Percentiles rank a stretch among this genome's conserved stretches.
phyloP scores from a whole-genome alignment of 2,113 vertebrate genomes.

The Cyanocitta stelleri region DNA sequence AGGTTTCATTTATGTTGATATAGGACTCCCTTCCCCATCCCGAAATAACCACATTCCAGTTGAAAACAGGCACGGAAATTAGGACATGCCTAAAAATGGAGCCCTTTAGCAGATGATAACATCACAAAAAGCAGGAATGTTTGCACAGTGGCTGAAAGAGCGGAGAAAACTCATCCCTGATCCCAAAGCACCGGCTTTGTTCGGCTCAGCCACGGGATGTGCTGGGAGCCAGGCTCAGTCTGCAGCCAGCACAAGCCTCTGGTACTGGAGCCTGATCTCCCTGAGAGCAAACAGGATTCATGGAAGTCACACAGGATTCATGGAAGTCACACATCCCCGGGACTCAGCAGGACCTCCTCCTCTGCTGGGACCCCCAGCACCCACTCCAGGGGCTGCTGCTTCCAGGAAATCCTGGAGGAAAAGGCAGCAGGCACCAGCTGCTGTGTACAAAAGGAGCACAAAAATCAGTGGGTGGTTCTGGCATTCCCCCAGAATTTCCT shows the following conservation, averaged over 20 bases:
- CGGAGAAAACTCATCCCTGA: background rate
- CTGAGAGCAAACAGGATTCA: background rate
- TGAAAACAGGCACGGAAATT: background rate
- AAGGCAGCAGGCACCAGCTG: background rate
- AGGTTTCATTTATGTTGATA: background rate
- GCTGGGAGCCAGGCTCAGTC: background rate
- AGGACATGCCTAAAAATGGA: background rate
- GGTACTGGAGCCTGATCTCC: background rate
- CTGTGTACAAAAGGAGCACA: background rate
- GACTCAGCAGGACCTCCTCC: background rate
- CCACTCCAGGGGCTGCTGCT: background rate
- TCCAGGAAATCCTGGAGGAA: background rate
- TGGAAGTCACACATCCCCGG: rapidly evolving
- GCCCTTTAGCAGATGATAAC: background rate
- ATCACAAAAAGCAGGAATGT: background rate
- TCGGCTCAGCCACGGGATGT: rapidly evolving
- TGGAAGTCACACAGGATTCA: rapidly evolving
- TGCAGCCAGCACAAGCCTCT: background rate
- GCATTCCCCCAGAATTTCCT: background rate
- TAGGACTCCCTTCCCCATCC: background rate
- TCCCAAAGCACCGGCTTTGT: background rate
- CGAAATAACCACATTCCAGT: background rate
- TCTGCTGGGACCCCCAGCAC: background rate
- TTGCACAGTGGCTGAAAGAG: background rate
- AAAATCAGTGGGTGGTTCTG: background rate